These are phyloP conservation scores for Andrena minutula DNA, from an alignment of 2,888 invertebrate genomes.

Conservation along the genomic window DNA sequence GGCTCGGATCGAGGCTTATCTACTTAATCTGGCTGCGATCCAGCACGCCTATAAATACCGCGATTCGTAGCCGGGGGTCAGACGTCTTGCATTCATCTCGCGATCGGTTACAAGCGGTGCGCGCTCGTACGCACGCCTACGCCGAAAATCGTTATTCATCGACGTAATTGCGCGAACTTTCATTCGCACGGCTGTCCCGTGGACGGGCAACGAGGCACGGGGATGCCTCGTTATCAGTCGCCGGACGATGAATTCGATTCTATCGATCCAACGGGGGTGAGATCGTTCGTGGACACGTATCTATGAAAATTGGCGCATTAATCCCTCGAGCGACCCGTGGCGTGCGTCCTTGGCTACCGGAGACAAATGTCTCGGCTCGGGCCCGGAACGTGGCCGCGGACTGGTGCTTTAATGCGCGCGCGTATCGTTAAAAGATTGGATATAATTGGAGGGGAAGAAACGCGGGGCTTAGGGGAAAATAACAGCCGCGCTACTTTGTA, in stretches of 20 bases:
- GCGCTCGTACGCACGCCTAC: slow-evolving; percentile 52
- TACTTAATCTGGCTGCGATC: slow-evolving; percentile 65
- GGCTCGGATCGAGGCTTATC: slow-evolving; percentile 65
- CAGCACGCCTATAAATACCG: slow-evolving; percentile 68
- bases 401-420: neutral
- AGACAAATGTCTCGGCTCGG: slow-evolving; percentile 27
- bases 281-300: neutral
- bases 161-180: slow-evolving; percentile 60
- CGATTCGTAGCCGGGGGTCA: slow-evolving; percentile 66
- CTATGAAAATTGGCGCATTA: slow-evolving; percentile 8
- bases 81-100: slow-evolving; percentile 60
- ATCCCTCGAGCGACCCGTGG: neutral
- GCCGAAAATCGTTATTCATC: slow-evolving; percentile 66
- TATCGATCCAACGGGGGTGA: slow-evolving; percentile 21
- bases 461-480: slow-evolving; percentile 40
- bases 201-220: neutral
- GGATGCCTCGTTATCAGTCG: slow-evolving; percentile 34
- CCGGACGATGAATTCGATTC: slow-evolving; percentile 16
- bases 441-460: slow-evolving; percentile 53
- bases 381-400: neutral
- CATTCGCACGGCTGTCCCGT: neutral
- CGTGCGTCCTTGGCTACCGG: neutral
- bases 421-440: slow-evolving; percentile 45
- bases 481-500: slow-evolving; percentile 58
- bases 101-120: slow-evolving; percentile 37